Base-by-base conservation (phyloP, 2,888 invertebrate species). In the Drosophila putrida region DNA sequence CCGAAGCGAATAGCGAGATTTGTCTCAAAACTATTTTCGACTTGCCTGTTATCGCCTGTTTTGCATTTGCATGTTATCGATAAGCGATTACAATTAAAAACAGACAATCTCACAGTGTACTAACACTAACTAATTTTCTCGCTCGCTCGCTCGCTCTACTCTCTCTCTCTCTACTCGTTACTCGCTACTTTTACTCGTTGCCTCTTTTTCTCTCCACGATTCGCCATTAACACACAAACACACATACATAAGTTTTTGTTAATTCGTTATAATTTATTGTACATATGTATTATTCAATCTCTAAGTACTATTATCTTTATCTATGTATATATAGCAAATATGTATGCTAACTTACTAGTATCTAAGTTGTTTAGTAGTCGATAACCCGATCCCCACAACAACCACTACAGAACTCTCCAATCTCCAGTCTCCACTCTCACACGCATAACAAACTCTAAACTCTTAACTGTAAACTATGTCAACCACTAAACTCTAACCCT, bases 321-420 rank as follows among this genome's bases (percentile, higher is more conserved):
- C 67, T 68, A 53, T 69, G 51, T 74, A 60, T 74, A 57, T 68
- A 50, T 79, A 68, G 47, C 54, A 53, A 55, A 43, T 53, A 49
- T 57, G 31, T 59, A 69, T 71, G 33, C 72, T 66, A 66, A 20
- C n/a, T 28, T 49, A 38, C 58, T 82, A 80, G 82, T 58, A 59
- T 65, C 62, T 81, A 82, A 82, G 83, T 70, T 82, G 67, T 58
- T 71, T 76, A 68, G 71, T 69, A 75, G 35, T 69, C 62, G 38
- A 62, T 20, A 58, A 41, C 41, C 51, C 57, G 8, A 10, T 31
- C 20, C 51, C 28, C 31, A 41, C 10, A 20, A 49, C 20, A 27
- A 28, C 6, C 33, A 39, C 53, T 15, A 39, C 15, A 54, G 0
- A 33, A 43, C 54, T 43, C 54, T 43, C 36, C 11, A 57, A 28